phyloP scores from a whole-genome alignment of 2,113 vertebrate genomes.

The Xiphorhynchus elegans region DNA sequence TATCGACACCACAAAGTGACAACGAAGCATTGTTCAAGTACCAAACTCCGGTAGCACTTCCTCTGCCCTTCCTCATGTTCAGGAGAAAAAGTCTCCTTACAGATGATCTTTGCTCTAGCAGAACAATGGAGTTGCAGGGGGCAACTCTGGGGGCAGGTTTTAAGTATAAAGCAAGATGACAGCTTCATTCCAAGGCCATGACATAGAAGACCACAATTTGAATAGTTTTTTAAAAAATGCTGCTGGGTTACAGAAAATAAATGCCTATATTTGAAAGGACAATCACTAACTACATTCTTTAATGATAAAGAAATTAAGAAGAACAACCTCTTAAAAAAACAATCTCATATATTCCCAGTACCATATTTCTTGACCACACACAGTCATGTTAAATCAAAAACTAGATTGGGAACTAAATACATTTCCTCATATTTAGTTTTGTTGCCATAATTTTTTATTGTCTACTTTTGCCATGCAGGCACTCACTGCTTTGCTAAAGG shows the following conservation, averaged over 20 bases:
- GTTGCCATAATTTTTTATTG: not conserved
- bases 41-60: not conserved
- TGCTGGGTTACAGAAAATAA: not conserved
- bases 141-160: not conserved
- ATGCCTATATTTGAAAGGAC: not conserved
- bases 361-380: not conserved
- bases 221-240: not conserved
- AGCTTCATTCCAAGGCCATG: not conserved
- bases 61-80: fast-evolving
- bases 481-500: not conserved
- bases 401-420: not conserved
- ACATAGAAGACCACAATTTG: not conserved
- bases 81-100: not conserved
- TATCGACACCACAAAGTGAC: not conserved
- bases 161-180: not conserved
- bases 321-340: not conserved
- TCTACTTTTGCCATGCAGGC: not conserved
- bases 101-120: not conserved
- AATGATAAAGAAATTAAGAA: not conserved
- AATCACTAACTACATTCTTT: not conserved
- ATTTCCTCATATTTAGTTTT: not conserved
- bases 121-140: not conserved
- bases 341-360: not conserved
- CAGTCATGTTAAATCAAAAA: not conserved
- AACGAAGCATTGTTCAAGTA: not conserved